phyloP scores from a whole-genome alignment of 1,140 invertebrate species.

The Psix sp. region DNA sequence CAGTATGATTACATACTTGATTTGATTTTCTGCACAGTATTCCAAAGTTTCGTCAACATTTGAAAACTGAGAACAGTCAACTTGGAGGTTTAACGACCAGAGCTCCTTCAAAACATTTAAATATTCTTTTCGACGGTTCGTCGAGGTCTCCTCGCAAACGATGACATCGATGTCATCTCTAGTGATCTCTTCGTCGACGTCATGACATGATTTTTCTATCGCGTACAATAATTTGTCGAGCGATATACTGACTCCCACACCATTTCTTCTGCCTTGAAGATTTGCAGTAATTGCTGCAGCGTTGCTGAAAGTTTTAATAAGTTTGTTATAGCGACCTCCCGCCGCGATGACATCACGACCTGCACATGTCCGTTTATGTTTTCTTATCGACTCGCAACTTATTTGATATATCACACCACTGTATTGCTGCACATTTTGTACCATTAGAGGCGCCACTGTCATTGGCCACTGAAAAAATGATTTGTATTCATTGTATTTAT shows the following conservation, averaged over 20 bases:
- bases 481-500: neutral
- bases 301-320: constrained; percentile 70
- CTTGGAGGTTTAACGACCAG: constrained; percentile 79
- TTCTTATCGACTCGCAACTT: constrained; percentile 79
- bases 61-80: constrained; percentile 76
- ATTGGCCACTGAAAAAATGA: constrained; percentile 77
- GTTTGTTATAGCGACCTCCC: constrained; percentile 79
- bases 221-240: constrained; percentile 83
- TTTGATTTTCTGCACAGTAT: constrained; percentile 80
- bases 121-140: constrained; percentile 80
- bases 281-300: neutral
- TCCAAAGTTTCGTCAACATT: constrained; percentile 83
- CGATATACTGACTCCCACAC: constrained; percentile 86
- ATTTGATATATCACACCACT: constrained; percentile 86
- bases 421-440: constrained; percentile 82
- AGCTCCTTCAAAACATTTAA: constrained; percentile 79
- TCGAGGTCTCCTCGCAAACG: constrained; percentile 79
- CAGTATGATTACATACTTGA: constrained; percentile 82
- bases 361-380: constrained; percentile 78
- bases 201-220: constrained; percentile 73
- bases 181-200: constrained; percentile 61
- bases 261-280: constrained; percentile 60
- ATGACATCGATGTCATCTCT: constrained; percentile 79
- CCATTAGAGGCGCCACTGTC: constrained; percentile 80
- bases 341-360: constrained; percentile 82